Evolutionary conservation across 2,113 vertebrate species (phyloP), one percentile per base, ranked within the genome.

Genomic region (Suncus etruscus): DNA sequence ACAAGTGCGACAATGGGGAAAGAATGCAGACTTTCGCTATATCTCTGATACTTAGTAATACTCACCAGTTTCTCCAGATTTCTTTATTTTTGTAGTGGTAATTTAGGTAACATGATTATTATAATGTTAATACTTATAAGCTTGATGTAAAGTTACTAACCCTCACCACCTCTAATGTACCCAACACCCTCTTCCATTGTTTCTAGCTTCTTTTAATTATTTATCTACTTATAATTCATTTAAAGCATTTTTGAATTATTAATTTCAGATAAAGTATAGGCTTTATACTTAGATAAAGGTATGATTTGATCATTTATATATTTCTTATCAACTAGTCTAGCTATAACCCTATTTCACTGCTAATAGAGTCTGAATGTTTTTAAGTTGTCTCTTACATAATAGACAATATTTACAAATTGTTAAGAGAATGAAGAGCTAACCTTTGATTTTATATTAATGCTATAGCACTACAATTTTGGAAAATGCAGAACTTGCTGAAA

Each of bases 281-380:
- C 77, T 65, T 12, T 11, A 15, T 12, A 76, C 24, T 24, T 61
- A 79, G 87, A 39, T 45, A n/a, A 11, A 39, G 50, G 69, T 87
- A 47, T 75, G 3, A 73, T 77, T 82, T 51, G n/a, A 69, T 18
- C 18, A 73, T 68, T 82, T 73, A 6, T 83, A 9, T 77, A 14
- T 81, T 92, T 92, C 20, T 82, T 82, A 74, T 50, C 65, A 50
- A 11, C 15, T 65, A n/a, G 47, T 89, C 8, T 83, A 39, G 10
- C 12, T 82, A 0, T 54, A 63, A 50, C 18, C 25, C 31, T 73
- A 10, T n/a, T 11, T 74, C 25, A 3, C n/a, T 22, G 32, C 48
- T 89, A 89, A 63, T 6, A 80, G 3, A 29, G 11, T 85, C 73
- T 85, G 12, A 29, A 51, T 91, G 76, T 76, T 31, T 24, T 75